Evolutionary conservation across 2,113 vertebrate genomes (phyloP).

Genomic region (Neoarius graeffei): DNA sequence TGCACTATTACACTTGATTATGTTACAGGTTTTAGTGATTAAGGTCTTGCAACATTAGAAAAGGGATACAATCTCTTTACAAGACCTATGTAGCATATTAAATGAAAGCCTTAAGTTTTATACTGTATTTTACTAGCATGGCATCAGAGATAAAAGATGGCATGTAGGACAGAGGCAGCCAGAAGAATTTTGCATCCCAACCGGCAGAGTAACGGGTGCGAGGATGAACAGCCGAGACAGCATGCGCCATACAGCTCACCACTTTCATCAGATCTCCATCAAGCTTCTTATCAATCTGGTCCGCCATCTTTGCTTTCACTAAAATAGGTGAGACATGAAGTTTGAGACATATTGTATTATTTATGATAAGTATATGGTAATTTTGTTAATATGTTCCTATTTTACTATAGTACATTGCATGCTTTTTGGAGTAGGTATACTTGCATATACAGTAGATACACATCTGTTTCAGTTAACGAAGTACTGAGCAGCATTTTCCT

Average conservation of each 20-base stretch:
- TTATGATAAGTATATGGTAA: not conserved
- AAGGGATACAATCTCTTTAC: not conserved
- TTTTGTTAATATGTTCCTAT: not conserved
- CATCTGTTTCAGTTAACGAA: not conserved
- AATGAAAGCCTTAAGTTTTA: slow-evolving; percentile 52
- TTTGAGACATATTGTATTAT: not conserved
- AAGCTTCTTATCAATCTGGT: slow-evolving; percentile 50
- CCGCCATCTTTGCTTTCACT: slow-evolving; percentile 46
- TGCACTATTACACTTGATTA: not conserved
- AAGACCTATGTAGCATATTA: not conserved
- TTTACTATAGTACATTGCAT: not conserved
- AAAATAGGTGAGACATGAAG: not conserved
- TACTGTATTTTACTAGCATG: slow-evolving; percentile 66
- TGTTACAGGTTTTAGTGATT: not conserved
- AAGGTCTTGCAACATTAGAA: not conserved
- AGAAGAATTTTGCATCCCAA: slow-evolving; percentile 75
- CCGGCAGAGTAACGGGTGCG: slow-evolving; percentile 70
- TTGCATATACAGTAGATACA: not conserved
- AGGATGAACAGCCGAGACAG: slow-evolving; percentile 74
- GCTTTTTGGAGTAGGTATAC: not conserved
- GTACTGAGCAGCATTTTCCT: not conserved
- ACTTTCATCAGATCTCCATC: slow-evolving; percentile 75
- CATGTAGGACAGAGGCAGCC: slow-evolving; percentile 76
- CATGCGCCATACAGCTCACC: slow-evolving; percentile 79
- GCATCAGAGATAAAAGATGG: slow-evolving; percentile 77